These are phyloP conservation scores for Acanthiza pusilla DNA, from an alignment of 2,797 vertebrate species.

Conservation along the genomic window DNA sequence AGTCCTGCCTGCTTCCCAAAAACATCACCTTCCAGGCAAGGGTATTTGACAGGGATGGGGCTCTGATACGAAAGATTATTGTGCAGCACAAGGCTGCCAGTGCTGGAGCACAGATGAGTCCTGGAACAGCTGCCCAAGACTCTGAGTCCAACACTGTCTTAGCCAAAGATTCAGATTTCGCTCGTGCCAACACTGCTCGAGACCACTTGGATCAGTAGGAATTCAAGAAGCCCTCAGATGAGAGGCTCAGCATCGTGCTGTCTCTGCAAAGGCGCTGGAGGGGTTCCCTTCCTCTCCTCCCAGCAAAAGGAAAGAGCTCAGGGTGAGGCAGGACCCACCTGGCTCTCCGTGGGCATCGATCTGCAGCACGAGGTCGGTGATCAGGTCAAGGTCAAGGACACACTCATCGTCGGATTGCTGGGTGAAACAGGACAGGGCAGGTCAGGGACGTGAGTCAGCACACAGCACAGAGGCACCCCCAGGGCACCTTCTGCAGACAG, in stretches of 20 bases:
- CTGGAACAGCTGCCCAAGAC: neutral
- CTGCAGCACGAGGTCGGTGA: slow-evolving; percentile 86
- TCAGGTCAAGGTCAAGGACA: slow-evolving; percentile 82
- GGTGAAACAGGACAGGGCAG: neutral
- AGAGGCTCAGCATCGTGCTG: neutral
- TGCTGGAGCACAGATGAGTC: neutral
- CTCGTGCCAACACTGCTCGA: neutral
- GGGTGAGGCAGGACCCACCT: slow-evolving; percentile 72
- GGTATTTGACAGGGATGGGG: neutral
- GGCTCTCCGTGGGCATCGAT: slow-evolving; percentile 84
- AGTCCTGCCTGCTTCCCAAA: neutral
- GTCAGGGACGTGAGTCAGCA: neutral
- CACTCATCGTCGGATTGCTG: slow-evolving; percentile 76
- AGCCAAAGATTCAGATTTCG: neutral
- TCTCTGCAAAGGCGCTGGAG: neutral
- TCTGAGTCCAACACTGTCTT: neutral
- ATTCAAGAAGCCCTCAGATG: neutral
- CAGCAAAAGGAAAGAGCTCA: neutral
- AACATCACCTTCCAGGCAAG: neutral
- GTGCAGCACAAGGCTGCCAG: neutral
- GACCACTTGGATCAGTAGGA: neutral
- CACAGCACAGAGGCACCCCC: neutral
- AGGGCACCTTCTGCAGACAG: neutral
- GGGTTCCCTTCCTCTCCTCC: neutral
- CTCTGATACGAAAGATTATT: neutral